Evolutionary conservation across 2,113 vertebrate species (phyloP).

Genomic region (Girardinichthys multiradiatus): DNA sequence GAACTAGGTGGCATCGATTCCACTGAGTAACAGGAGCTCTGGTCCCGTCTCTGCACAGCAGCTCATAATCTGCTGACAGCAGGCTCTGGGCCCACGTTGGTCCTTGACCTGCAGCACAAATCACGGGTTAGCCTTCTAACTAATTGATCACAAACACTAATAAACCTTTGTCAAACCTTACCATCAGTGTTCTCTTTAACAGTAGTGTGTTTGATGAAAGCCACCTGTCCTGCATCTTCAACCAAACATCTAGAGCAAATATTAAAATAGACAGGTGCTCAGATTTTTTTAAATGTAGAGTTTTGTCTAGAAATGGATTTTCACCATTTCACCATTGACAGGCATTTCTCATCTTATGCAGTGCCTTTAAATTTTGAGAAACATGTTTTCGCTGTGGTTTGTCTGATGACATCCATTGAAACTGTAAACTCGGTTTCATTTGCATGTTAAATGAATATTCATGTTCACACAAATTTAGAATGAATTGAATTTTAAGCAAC

Average conservation of each 20-base stretch:
- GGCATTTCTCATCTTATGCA: no score
- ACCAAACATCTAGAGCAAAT: slow-evolving; percentile 82
- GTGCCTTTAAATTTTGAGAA: no score
- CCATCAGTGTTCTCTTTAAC: slow-evolving; percentile 86
- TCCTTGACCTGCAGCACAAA: slow-evolving; percentile 73
- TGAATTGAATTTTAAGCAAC: no score
- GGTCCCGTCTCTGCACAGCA: slow-evolving; percentile 87
- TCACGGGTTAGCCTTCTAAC: rapidly evolving
- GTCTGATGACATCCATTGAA: no score
- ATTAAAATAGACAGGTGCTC: neutral
- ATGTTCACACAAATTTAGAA: no score
- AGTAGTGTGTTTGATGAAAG: slow-evolving; percentile 89
- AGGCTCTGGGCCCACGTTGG: slow-evolving; percentile 76
- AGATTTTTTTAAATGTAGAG: neutral
- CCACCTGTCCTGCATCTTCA: slow-evolving; percentile 83
- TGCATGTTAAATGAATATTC: no score
- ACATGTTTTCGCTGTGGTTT: no score
- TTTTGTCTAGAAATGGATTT: no score
- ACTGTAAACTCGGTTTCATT: no score
- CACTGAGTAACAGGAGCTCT: slow-evolving; percentile 79
- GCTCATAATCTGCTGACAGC: slow-evolving; percentile 83
- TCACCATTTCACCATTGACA: no score
- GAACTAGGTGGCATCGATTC: slow-evolving; percentile 86
- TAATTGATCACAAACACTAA: neutral
- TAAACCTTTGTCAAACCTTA: slow-evolving; percentile 44